Conservation (phyloP, 2,113 vertebrate species). For the Ia io region DNA sequence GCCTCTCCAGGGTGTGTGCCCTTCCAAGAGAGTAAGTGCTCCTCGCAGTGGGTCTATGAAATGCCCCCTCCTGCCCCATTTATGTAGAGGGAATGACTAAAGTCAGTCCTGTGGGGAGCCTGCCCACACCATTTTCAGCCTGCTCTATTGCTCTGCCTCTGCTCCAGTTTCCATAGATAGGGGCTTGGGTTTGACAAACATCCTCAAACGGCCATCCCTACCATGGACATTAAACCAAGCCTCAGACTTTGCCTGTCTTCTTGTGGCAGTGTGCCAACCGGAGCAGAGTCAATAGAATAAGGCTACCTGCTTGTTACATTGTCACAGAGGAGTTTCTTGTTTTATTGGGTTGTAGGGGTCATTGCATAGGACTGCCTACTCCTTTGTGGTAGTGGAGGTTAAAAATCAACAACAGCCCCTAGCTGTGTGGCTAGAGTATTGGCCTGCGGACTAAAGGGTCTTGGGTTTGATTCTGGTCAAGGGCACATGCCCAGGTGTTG, state of each 20-base stretch:
- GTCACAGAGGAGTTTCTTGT: not conserved
- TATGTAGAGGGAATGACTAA: not conserved
- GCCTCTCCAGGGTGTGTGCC: not conserved
- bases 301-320: not conserved
- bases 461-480: too few relatives aligned
- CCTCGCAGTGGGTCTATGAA: not conserved
- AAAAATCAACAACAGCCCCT: not conserved
- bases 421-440: too few relatives aligned
- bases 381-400: not conserved
- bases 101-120: conserved; percentile 35
- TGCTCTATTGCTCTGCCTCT: not conserved
- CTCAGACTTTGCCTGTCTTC: conserved; percentile 45
- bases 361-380: not conserved
- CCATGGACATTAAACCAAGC: not conserved
- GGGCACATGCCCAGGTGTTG: too few relatives aligned
- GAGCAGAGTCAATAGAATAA: not conserved
- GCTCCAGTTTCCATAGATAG: conserved; percentile 67
- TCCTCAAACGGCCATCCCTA: not conserved
- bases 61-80: not conserved
- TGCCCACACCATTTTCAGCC: conserved; percentile 37
- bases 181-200: conserved; percentile 32
- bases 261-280: not conserved
- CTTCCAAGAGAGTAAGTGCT: not conserved
- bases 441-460: too few relatives aligned
- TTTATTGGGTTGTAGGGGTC: not conserved